Evolutionary conservation across 2,113 vertebrate genomes (phyloP).

Genomic region (Paradoxurus hermaphroditus): DNA sequence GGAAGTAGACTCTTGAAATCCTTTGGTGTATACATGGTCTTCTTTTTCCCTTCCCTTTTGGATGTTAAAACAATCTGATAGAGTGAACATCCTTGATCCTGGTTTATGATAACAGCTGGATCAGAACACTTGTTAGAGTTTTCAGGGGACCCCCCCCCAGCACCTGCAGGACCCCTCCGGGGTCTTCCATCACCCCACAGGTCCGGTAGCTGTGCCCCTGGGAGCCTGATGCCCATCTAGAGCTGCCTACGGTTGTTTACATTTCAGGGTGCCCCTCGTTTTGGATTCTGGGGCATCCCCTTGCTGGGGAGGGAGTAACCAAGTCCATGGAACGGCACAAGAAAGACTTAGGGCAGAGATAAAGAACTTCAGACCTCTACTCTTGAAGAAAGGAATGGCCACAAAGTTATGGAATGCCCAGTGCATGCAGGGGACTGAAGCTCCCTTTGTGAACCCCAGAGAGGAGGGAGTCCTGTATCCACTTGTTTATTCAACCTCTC

Average conservation of each 20-base stretch:
- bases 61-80: background rate
- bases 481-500: background rate
- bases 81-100: background rate
- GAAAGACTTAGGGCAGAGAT: background rate
- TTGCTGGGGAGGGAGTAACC: background rate
- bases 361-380: background rate
- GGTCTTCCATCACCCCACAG: accelerated
- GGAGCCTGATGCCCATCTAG: background rate
- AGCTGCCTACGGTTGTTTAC: background rate
- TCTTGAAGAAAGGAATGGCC: background rate
- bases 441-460: background rate
- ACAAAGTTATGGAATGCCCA: background rate
- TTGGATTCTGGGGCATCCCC: background rate
- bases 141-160: background rate
- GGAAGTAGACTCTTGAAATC: background rate
- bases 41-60: background rate
- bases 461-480: background rate
- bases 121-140: background rate
- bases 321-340: background rate
- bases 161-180: background rate
- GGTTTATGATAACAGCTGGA: background rate
- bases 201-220: background rate
- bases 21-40: background rate
- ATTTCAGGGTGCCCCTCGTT: background rate
- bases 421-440: background rate